Percentiles rank a stretch among this genome's conserved stretches.
These are phyloP conservation scores for Pollenia amentaria DNA, from an alignment of 2,888 invertebrate species.

Conservation along the genomic window DNA sequence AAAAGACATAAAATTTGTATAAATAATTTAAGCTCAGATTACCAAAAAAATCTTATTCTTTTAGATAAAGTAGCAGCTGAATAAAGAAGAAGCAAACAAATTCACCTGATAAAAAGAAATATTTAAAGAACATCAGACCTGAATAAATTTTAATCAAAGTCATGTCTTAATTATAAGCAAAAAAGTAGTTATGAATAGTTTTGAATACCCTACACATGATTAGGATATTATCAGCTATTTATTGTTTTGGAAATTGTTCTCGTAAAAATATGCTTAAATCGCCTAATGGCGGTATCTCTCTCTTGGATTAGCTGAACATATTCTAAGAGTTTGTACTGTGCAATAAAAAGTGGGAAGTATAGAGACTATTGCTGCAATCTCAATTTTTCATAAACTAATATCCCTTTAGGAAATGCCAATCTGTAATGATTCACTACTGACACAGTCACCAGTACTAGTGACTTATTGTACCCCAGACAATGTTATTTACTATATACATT, in stretches of 20 bases:
- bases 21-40: constrained; percentile 30
- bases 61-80: constrained; percentile 7
- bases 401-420: too few relatives aligned
- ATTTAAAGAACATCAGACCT: constrained; percentile 23
- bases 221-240: neutral
- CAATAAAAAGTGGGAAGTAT: too few relatives aligned
- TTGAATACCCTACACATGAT: neutral
- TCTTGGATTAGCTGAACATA: too few relatives aligned
- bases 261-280: too few relatives aligned
- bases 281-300: too few relatives aligned
- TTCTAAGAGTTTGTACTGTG: too few relatives aligned
- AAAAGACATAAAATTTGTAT: constrained; percentile 12
- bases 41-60: constrained; percentile 16
- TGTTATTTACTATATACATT: too few relatives aligned
- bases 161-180: constrained; percentile 52
- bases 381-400: too few relatives aligned
- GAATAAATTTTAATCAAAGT: constrained; percentile 20
- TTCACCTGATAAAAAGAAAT: neutral
- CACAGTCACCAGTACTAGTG: too few relatives aligned
- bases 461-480: too few relatives aligned
- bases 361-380: too few relatives aligned
- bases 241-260: neutral
- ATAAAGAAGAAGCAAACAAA: neutral
- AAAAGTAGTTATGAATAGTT: constrained; percentile 27
- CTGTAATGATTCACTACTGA: too few relatives aligned